These are phyloP conservation scores for Brachionus rotundiformis DNA, from an alignment of 1,140 invertebrate genomes.

Conservation along the genomic window DNA sequence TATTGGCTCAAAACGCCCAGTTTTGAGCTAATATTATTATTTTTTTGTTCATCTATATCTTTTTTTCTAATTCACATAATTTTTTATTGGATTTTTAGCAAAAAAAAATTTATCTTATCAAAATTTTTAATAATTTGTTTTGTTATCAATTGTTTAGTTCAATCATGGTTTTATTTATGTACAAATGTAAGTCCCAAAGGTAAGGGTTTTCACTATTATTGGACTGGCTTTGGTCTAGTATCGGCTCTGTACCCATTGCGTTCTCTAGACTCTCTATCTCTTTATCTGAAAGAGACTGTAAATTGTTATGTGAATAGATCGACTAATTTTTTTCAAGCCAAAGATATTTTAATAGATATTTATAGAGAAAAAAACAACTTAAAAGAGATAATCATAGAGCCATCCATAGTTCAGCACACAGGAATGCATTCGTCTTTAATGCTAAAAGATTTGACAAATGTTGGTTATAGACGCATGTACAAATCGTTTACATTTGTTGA, in stretches of 20 bases:
- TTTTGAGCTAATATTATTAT: background rate
- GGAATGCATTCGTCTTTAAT: conserved; percentile 34
- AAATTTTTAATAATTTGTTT: background rate
- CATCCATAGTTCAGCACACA: conserved; percentile 27
- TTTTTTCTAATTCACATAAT: background rate
- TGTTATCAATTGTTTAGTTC: background rate
- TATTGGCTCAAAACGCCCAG: background rate
- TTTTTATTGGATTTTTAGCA: background rate
- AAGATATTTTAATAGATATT: conserved; percentile 23
- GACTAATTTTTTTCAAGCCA: background rate
- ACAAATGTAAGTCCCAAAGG: background rate
- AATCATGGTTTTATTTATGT: conserved; percentile 21
- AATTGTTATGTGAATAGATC: background rate
- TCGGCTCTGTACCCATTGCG: background rate
- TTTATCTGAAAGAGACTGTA: background rate
- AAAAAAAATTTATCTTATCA: background rate
- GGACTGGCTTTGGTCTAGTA: conserved; percentile 36
- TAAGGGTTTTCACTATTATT: background rate
- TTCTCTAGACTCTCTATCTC: background rate
- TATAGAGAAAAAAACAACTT: background rate
- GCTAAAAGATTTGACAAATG: background rate
- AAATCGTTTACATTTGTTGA: conserved; percentile 44
- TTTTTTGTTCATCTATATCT: background rate
- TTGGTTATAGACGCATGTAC: conserved; percentile 29
- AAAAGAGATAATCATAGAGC: background rate